Conservation (phyloP, 2,888 invertebrate genomes). For the Agonum fuliginosum region DNA sequence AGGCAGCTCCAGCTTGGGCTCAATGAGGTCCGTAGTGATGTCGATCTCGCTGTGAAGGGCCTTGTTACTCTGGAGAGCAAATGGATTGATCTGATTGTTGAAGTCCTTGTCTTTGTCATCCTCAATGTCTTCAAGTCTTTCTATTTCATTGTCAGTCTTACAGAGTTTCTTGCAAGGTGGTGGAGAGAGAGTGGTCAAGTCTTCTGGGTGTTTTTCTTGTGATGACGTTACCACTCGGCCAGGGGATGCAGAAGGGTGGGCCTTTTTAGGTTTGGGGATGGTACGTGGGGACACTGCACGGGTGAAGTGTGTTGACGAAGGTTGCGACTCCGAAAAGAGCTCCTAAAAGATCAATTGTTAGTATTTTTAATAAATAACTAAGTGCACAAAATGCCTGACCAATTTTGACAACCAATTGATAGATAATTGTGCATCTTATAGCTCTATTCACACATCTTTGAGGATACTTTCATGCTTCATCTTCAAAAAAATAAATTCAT, state of each 20-base stretch:
- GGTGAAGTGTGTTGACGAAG: slow-evolving; percentile 32
- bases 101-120: slow-evolving; percentile 60
- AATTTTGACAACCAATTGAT: too few relatives aligned
- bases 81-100: slow-evolving; percentile 67
- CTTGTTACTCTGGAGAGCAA: slow-evolving; percentile 67
- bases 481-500: too few relatives aligned
- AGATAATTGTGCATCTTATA: too few relatives aligned
- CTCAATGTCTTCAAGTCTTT: slow-evolving; percentile 63
- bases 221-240: slow-evolving; percentile 70
- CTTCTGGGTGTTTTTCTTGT: slow-evolving; percentile 67
- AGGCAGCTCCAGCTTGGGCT: slow-evolving; percentile 84
- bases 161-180: slow-evolving; percentile 68
- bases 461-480: too few relatives aligned
- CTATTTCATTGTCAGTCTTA: slow-evolving; percentile 66
- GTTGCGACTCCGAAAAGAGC: slow-evolving; percentile 8
- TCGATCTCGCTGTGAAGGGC: slow-evolving; percentile 65
- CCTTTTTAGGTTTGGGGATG: neutral
- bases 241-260: slow-evolving; percentile 62
- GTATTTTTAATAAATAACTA: neutral
- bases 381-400: neutral
- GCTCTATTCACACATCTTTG: too few relatives aligned
- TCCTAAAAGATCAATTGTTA: slow-evolving; percentile 1
- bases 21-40: slow-evolving; percentile 66
- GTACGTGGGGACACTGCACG: neutral
- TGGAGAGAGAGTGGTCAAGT: slow-evolving; percentile 23